These are phyloP conservation scores for Entelurus aequoreus DNA, from an alignment of 2,113 vertebrate genomes.

Conservation along the genomic window DNA sequence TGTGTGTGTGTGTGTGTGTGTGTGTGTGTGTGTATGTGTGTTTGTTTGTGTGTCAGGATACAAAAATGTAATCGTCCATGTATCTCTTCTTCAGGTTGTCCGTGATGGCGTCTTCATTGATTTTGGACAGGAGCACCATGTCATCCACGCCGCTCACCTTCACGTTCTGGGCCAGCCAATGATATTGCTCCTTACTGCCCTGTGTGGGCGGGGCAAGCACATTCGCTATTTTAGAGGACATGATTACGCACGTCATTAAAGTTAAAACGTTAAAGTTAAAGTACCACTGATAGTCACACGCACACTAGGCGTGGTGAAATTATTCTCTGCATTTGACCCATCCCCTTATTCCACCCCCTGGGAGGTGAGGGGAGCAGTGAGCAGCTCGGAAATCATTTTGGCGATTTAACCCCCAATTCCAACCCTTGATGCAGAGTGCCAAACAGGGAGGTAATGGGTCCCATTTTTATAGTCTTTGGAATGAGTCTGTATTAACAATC, in stretches of 20 bases:
- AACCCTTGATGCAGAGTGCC: no score
- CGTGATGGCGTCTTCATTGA: constrained; percentile 80
- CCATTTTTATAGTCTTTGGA: no score
- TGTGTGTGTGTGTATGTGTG: neutral
- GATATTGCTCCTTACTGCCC: constrained; percentile 81
- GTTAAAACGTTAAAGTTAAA: no score
- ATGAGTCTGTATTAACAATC: no score
- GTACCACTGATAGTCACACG: no score
- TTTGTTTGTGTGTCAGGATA: constrained; percentile 58
- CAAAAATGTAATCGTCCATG: constrained; percentile 82
- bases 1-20: neutral
- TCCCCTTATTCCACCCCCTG: no score
- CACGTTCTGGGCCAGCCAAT: constrained; percentile 82
- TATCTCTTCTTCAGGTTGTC: constrained; percentile 83
- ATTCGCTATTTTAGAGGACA: neutral
- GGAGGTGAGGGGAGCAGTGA: no score
- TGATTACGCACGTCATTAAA: neutral
- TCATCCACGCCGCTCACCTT: constrained; percentile 81
- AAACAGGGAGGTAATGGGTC: no score
- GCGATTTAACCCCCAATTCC: no score
- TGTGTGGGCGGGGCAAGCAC: constrained; percentile 30
- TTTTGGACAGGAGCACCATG: constrained; percentile 81
- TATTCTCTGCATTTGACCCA: no score
- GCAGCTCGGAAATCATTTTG: no score
- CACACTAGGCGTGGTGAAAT: no score